A percentile compares a stretch with the other conserved stretches of the same genome.
phyloP scores from a whole-genome alignment of 2,888 invertebrate species.

The Tetropium fuscum region DNA sequence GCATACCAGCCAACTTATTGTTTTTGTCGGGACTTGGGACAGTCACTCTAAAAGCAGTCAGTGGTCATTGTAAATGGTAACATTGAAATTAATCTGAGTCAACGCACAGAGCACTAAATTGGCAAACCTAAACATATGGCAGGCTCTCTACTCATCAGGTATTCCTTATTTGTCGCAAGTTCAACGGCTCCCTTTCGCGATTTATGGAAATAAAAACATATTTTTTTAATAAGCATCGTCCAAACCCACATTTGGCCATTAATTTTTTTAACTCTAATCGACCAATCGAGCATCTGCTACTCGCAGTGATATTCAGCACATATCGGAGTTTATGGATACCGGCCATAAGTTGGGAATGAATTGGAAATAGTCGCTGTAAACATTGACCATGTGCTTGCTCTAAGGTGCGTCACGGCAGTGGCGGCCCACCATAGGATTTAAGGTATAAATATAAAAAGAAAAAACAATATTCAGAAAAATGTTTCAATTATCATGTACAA shows the following conservation, averaged over 20 bases:
- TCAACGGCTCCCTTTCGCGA: constrained; percentile 5
- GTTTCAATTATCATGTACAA: no score
- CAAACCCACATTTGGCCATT: constrained; percentile 31
- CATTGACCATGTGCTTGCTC: constrained; percentile 38
- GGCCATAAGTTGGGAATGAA: constrained; percentile 36
- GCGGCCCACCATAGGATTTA: no score
- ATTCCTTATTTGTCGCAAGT: constrained; percentile 9
- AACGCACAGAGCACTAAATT: no score
- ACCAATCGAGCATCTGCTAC: constrained; percentile 36
- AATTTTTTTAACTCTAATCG: constrained; percentile 28
- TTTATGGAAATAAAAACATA: constrained; percentile 10
- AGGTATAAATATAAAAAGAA: no score
- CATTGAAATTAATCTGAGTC: no score
- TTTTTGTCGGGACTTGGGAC: no score
- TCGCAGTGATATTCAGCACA: background rate
- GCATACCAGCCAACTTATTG: no score
- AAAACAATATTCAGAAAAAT: no score
- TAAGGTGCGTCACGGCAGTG: constrained; percentile 12
- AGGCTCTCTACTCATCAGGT: no score
- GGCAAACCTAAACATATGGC: no score
- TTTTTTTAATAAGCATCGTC: constrained; percentile 24
- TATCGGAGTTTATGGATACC: constrained; percentile 19
- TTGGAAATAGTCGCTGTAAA: constrained; percentile 39
- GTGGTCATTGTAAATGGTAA: no score
- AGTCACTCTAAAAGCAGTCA: no score